Evolutionary conservation across 2,797 vertebrate species (phyloP).

Genomic region (Fundulus diaphanus): DNA sequence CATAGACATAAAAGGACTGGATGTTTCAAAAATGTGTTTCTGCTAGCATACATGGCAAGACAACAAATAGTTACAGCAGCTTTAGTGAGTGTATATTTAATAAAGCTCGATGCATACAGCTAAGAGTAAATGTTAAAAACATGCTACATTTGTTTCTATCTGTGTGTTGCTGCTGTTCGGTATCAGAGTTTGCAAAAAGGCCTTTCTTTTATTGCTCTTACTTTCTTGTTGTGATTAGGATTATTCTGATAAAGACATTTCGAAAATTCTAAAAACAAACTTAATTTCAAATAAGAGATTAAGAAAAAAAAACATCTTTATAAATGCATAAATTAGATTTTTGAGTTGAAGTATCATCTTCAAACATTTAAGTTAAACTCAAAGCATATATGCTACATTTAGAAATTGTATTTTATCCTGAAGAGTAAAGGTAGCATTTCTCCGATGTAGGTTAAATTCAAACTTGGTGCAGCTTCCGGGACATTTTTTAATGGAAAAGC

Average conservation of each 20-base stretch:
- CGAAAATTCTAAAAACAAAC: background rate
- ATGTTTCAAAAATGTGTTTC: too few species aligned
- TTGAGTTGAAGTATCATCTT: background rate
- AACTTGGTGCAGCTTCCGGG: conserved; percentile 14
- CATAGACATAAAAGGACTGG: too few species aligned
- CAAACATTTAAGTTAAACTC: too few species aligned
- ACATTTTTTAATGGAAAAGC: conserved; percentile 39
- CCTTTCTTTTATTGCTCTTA: background rate
- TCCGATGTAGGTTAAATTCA: background rate
- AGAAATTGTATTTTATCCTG: too few species aligned
- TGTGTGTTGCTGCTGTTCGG: background rate
- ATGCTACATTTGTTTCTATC: background rate
- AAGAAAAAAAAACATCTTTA: background rate
- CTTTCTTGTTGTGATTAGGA: background rate
- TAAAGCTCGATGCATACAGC: background rate
- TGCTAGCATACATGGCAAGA: too few species aligned
- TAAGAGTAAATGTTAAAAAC: background rate
- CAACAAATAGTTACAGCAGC: background rate
- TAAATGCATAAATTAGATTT: background rate
- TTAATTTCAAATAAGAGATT: background rate
- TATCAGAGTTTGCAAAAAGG: background rate
- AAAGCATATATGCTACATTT: background rate
- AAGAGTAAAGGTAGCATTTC: background rate
- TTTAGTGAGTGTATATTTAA: background rate
- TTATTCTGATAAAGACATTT: background rate